These are phyloP conservation scores for Leptinotarsa texana DNA, from an alignment of 1,140 invertebrate genomes.

Conservation along the genomic window DNA sequence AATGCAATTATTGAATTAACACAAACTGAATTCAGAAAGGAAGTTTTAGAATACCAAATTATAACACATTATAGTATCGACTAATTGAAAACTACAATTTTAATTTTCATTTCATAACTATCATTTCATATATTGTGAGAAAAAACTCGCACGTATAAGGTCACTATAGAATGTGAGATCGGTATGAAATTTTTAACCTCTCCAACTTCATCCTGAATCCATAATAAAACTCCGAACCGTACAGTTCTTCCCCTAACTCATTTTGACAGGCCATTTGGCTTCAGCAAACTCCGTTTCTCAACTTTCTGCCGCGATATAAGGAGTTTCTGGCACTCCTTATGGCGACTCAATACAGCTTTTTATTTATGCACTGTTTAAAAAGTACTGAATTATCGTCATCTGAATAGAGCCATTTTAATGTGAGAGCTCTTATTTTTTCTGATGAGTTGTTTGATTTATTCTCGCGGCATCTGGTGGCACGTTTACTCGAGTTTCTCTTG, in stretches of 20 bases:
- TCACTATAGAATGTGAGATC: no score
- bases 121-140: no score
- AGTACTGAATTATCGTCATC: constrained; percentile 3
- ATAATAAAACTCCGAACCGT: neutral
- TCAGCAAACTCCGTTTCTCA: constrained; percentile 7
- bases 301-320: neutral
- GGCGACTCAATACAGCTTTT: constrained; percentile 5
- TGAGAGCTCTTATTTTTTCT: neutral
- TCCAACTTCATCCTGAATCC: neutral
- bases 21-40: no score
- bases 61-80: no score
- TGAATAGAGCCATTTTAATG: constrained; percentile 4
- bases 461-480: neutral
- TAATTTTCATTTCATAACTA: no score
- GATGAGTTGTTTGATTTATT: constrained; percentile 6
- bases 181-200: no score
- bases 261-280: constrained; percentile 3
- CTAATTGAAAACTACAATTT: no score
- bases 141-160: no score
- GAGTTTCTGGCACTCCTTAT: constrained; percentile 5
- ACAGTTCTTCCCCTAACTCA: neutral
- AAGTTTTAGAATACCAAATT: no score
- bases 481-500: neutral
- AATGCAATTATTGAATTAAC: no score
- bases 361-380: constrained; percentile 1